Evolutionary conservation across 1,140 invertebrate species (phyloP).

Genomic region (Drosophila sulfurigaster): DNA sequence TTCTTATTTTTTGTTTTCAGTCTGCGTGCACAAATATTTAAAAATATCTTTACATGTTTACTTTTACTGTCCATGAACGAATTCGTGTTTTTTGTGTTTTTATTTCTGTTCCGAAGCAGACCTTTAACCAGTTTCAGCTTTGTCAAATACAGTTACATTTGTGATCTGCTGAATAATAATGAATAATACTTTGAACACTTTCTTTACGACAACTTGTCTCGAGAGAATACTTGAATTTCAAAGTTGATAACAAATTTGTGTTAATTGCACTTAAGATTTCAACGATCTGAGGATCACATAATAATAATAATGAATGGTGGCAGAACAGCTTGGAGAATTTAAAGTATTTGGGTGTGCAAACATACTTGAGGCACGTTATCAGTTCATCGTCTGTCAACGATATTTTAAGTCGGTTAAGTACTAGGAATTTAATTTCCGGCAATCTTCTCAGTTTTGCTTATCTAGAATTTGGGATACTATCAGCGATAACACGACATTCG

Average conservation of each 20-base stretch:
- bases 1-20: too few species aligned
- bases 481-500: not conserved
- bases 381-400: not conserved
- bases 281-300: too few species aligned
- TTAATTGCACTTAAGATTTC: too few species aligned
- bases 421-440: not conserved
- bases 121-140: constrained; percentile 2
- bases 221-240: too few species aligned
- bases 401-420: not conserved
- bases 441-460: not conserved
- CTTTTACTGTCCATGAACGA: not conserved
- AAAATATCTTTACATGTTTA: not conserved
- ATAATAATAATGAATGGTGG: too few species aligned
- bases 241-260: too few species aligned
- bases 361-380: not conserved
- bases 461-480: too few species aligned
- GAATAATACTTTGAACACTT: not conserved
- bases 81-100: not conserved
- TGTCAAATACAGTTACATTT: not conserved
- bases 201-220: too few species aligned
- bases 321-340: too few species aligned
- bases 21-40: not conserved
- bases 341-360: not conserved
- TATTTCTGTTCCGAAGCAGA: not conserved
- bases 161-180: too few species aligned